phyloP scores from a whole-genome alignment of 2,113 vertebrate species.

The Isurus oxyrinchus region DNA sequence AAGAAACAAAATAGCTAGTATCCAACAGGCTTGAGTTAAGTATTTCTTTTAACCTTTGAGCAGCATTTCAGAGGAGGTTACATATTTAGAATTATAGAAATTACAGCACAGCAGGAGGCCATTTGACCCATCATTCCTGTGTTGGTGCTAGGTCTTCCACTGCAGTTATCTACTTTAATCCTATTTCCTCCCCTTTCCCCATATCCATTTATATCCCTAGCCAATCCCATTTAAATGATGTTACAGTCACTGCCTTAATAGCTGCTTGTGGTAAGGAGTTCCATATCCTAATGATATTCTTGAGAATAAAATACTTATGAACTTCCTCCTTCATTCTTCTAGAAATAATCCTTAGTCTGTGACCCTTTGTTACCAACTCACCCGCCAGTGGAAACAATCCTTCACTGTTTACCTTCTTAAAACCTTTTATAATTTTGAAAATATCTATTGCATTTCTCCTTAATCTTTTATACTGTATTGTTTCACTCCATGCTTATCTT shows the following conservation, averaged over 20 bases:
- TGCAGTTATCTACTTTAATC: not conserved
- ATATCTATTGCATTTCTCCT: not conserved
- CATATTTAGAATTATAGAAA: not conserved
- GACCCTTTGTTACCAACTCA: not conserved
- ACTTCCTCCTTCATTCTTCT: not conserved
- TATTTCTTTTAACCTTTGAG: not conserved
- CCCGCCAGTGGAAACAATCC: not conserved
- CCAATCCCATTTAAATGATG: not conserved
- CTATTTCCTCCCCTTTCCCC: not conserved
- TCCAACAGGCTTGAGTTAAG: not conserved
- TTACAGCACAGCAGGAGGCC: not conserved
- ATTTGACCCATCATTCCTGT: slow-evolving; percentile 2
- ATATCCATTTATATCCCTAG: not conserved
- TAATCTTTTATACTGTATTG: slow-evolving; percentile 3
- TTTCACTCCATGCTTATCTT: slow-evolving; percentile 23
- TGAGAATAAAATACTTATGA: not conserved
- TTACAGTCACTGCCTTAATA: slow-evolving; percentile 7
- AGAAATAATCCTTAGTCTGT: not conserved
- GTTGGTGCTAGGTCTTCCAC: not conserved
- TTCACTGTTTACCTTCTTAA: slow-evolving; percentile 8
- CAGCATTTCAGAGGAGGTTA: not conserved
- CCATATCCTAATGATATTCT: not conserved
- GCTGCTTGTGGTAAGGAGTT: not conserved
- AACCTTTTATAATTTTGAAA: slow-evolving; percentile 30
- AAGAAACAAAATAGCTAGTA: not conserved